Conservation (phyloP, 2,797 vertebrate genomes). For the Menidia menidia region DNA sequence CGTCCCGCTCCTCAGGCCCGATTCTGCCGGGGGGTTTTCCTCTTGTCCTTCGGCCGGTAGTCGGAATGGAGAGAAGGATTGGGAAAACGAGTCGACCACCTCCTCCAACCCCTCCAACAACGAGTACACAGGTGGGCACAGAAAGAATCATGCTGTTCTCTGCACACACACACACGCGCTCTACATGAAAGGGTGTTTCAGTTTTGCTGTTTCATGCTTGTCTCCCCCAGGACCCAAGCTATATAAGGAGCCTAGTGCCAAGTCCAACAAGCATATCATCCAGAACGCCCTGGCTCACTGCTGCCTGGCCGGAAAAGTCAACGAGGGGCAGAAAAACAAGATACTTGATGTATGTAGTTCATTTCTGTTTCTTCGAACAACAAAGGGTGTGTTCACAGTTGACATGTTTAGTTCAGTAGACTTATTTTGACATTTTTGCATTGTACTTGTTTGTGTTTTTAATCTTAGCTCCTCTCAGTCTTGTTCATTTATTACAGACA, state of each 20-base stretch:
- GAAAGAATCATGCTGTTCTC: neutral
- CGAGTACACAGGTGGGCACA: conserved; percentile 92
- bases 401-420: neutral
- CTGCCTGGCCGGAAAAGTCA: conserved; percentile 97
- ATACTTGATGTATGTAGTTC: conserved; percentile 90
- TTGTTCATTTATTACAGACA: neutral
- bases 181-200: neutral
- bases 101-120: conserved; percentile 96
- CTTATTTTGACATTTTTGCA: no score
- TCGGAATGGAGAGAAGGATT: conserved; percentile 95
- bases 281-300: conserved; percentile 98
- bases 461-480: neutral
- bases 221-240: conserved; percentile 91
- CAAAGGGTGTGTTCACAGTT: neutral
- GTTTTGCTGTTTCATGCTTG: conserved; percentile 16
- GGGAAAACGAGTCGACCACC: conserved; percentile 96
- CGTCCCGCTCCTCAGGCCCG: conserved; percentile 83
- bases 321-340: conserved; percentile 97
- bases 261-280: conserved; percentile 98
- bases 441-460: neutral
- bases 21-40: conserved; percentile 93
- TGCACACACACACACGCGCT: neutral
- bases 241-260: conserved; percentile 97
- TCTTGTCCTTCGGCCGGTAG: conserved; percentile 90
- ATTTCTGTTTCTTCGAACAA: neutral